Conservation (phyloP, 2,888 invertebrate species). For the Caenorhabditis sinica region DNA sequence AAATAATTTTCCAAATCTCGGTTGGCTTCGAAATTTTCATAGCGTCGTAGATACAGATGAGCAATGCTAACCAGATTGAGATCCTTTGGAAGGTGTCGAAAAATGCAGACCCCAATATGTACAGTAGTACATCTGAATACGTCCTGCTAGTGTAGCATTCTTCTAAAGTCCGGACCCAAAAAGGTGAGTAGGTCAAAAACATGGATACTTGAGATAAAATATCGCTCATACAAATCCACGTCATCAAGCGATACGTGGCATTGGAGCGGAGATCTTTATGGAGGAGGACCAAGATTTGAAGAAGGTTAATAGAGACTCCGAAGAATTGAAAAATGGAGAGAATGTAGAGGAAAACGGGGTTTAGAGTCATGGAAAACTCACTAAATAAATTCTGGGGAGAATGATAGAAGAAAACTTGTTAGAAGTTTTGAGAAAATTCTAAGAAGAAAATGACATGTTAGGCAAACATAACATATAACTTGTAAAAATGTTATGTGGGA, state of each 20-base stretch:
- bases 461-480: too few relatives aligned
- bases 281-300: slow-evolving; percentile 3
- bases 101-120: neutral
- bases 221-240: slow-evolving; percentile 9
- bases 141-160: neutral
- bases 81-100: slow-evolving; percentile 11
- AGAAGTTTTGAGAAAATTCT: too few relatives aligned
- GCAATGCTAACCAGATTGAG: slow-evolving; percentile 11
- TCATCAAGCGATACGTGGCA: slow-evolving; percentile 17
- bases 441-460: too few relatives aligned
- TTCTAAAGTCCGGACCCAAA: neutral
- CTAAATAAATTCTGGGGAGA: neutral
- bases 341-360: neutral
- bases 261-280: neutral
- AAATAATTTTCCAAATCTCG: neutral
- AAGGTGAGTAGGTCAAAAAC: neutral
- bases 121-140: neutral
- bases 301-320: neutral
- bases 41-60: neutral
- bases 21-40: slow-evolving; percentile 11
- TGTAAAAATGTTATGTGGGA: too few relatives aligned
- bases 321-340: neutral
- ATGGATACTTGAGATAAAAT: slow-evolving; percentile 3
- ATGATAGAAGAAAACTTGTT: too few relatives aligned
- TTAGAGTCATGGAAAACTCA: neutral